Evolutionary conservation across 2,797 vertebrate genomes (phyloP).

Genomic region (Enoplosus armatus): DNA sequence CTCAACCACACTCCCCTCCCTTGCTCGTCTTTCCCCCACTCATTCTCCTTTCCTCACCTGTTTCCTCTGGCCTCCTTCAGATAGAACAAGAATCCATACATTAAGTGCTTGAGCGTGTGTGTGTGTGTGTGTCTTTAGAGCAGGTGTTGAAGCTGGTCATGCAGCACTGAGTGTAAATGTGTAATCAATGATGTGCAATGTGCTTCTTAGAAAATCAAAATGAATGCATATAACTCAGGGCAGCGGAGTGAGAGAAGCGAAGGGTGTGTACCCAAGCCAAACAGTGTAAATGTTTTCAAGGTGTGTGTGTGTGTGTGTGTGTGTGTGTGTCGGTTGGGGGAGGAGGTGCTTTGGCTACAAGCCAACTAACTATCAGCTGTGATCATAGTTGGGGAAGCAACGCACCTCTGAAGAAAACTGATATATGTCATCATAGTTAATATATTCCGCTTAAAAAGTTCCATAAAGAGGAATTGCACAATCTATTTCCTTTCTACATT

Average conservation of each 20-base stretch:
- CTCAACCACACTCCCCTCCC: constrained; percentile 38
- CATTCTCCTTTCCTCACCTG: constrained; percentile 69
- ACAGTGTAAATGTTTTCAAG: constrained; percentile 59
- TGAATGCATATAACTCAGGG: constrained; percentile 48
- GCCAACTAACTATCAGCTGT: constrained; percentile 66
- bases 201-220: constrained; percentile 30
- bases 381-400: constrained; percentile 56
- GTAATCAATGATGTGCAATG: constrained; percentile 39
- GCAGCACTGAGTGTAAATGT: constrained; percentile 43
- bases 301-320: constrained; percentile 32
- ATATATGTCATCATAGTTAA: constrained; percentile 32
- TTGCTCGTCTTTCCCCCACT: constrained; percentile 26
- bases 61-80: constrained; percentile 36
- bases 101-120: constrained; percentile 6
- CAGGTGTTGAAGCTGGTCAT: constrained; percentile 57
- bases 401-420: constrained; percentile 57
- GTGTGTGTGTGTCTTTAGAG: constrained; percentile 16
- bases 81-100: constrained; percentile 37
- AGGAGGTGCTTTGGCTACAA: constrained; percentile 59
- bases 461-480: neutral
- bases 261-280: constrained; percentile 51
- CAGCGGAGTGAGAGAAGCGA: constrained; percentile 17
- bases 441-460: constrained; percentile 22
- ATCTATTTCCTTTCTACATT: constrained; percentile 2
- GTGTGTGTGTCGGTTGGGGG: constrained; percentile 6